Base-by-base conservation (phyloP, 2,797 vertebrate genomes). In the Fratercula arctica region DNA sequence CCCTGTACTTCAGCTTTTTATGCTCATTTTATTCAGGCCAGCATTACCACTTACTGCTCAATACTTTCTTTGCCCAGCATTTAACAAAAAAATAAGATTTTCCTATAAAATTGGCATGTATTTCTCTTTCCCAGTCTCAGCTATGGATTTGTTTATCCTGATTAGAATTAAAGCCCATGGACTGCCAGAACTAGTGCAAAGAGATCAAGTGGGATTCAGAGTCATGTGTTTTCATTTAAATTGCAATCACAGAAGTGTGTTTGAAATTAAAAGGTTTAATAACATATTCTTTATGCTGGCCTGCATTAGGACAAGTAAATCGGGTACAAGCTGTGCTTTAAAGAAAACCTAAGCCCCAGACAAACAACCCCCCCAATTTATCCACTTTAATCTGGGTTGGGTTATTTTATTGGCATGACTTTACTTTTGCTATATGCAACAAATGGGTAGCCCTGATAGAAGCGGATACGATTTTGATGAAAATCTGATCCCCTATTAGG, bases 191-290 rank as follows among this genome's bases (percentile, higher is more conserved):
- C 74, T 14, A 72, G 72, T 72, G 50, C 8, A 7, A 94, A 57
- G 81, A 94, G 86, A 95, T 94, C 76, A 92, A 89, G 53, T 68
- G 68, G 79, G 84, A 93, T 91, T 95, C 77, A 25, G n/a, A 81
- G 39, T 80, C 82, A 79, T 31, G 59, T 46, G 50, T 86, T 69
- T 91, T 83, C 78, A 92, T 95, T 79, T 94, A 92, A 92, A 95
- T 56, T 79, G 72, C 78, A 93, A 39, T 90, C 1, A 37, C 51
- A 88, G 31, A 61, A 84, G 33, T 61, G 69, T 78, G 70, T 76
- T 89, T 82, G 61, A 95, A 97, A 96, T 94, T 67, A 95, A 86
- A 95, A 92, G 21, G 56, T 93, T 94, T 82, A 96, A 95, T 94
- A 94, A 70, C 29, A 57, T 41, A 46, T 74, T 86, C 46, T 80